Evolutionary conservation across 1,140 invertebrate genomes (phyloP), one percentile per base, ranked within the genome.

Genomic region (Apis florea): DNA sequence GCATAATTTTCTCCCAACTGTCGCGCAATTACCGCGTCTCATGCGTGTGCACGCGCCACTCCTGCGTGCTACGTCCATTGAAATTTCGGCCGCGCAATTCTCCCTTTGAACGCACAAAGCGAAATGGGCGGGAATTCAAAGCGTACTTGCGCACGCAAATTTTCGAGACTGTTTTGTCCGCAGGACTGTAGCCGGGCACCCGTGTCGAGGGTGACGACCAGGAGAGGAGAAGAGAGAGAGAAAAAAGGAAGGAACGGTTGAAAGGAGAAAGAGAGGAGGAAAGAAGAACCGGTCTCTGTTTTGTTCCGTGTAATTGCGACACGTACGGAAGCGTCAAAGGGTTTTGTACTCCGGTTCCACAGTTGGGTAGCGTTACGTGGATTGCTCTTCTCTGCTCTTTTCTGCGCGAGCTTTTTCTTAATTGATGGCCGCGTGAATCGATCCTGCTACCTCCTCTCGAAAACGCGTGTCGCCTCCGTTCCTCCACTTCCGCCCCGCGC

Each of bases 301-400:
- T 64, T 83, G 83, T 85, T 83, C 66, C 51, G 63, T 54, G 69
- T 86, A 83, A 86, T 85, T 86, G 68, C 74, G 51, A 69, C 81
- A 69, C 70, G 74, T 72, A 53, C 70, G 84, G 47, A 61, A 74
- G 68, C 83, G 79, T 74, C 68, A 85, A 85, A 83, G 80, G 84
- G 70, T 76, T 74, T 78, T 66, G 49, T 78, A 26, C 72, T 54
- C n/a, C 31, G 31, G 49, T 75, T 63, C 68, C 74, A 24, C 67
- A 56, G 56, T 49, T 26, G 70, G 70, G 13, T 12, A 24, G 4
- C 49, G 64, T 47, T 61, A 66, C 31, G 17, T 58, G 51, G 56
- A 85, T 76, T 63, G 49, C 63, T 56, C 68, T 78, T 73, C 49
- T 47, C 47, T 56, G 58, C 63, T 59, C 56, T 13, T 71, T 54